These are phyloP conservation scores for Peucedramus taeniatus DNA, from an alignment of 2,113 vertebrate species.

Conservation along the genomic window DNA sequence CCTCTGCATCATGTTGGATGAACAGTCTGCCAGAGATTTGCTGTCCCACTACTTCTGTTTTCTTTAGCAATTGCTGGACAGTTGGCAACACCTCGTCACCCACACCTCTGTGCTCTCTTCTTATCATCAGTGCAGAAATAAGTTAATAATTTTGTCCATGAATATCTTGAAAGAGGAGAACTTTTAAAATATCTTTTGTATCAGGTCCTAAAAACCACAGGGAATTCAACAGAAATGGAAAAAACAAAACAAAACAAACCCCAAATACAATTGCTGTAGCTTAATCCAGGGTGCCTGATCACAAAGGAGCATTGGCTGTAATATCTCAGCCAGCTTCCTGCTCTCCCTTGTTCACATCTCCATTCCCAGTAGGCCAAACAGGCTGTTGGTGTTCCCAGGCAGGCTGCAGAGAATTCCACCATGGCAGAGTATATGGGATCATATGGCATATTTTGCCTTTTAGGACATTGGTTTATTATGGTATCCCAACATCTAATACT, in stretches of 20 bases:
- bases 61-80: background rate
- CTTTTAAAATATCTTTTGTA: background rate
- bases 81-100: background rate
- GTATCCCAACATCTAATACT: background rate
- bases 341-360: background rate
- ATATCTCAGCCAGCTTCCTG: background rate
- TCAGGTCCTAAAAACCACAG: background rate
- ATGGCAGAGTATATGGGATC: rapidly evolving
- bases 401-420: background rate
- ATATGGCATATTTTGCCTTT: background rate
- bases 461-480: background rate
- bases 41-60: background rate
- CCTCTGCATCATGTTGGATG: background rate
- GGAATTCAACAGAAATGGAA: background rate
- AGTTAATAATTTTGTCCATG: background rate
- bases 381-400: background rate
- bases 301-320: background rate
- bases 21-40: background rate
- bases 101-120: background rate
- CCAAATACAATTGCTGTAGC: background rate
- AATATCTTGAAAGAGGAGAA: background rate
- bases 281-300: background rate
- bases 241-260: rapidly evolving
- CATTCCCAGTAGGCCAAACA: rapidly evolving
- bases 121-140: background rate